These are phyloP conservation scores for Candidula unifasciata DNA, from an alignment of 2,888 invertebrate species.

Conservation along the genomic window DNA sequence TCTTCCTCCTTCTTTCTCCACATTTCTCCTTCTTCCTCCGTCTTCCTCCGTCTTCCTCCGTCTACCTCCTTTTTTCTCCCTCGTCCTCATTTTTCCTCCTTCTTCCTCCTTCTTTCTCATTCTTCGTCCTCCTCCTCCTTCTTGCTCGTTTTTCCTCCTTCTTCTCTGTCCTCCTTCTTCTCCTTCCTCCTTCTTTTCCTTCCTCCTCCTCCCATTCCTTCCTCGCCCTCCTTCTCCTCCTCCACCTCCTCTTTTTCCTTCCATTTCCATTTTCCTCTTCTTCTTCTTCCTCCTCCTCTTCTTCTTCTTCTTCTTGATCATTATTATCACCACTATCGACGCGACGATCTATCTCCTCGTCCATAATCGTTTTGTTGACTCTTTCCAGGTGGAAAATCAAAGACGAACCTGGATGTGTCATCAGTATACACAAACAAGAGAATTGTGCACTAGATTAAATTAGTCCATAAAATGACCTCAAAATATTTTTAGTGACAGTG, in stretches of 20 bases:
- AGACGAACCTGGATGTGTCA: too few relatives aligned
- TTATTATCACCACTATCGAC: too few relatives aligned
- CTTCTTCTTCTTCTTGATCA: slow-evolving; percentile 12
- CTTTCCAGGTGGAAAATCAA: too few relatives aligned
- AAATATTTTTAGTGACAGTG: too few relatives aligned
- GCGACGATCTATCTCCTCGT: too few relatives aligned
- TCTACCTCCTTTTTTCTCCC: neutral
- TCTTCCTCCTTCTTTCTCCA: neutral
- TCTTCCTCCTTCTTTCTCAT: neutral
- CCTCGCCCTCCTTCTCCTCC: neutral
- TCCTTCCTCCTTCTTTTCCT: neutral
- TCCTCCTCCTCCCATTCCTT: neutral
- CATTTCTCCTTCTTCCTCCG: too few relatives aligned
- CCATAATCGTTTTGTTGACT: too few relatives aligned
- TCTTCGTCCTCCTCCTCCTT: neutral
- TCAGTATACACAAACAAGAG: too few relatives aligned
- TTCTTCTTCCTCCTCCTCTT: neutral
- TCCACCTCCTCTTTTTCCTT: neutral
- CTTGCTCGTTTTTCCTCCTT: neutral
- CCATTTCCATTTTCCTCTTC: neutral
- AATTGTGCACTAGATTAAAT: too few relatives aligned
- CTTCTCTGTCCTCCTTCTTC: neutral
- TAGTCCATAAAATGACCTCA: too few relatives aligned
- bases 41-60: neutral
- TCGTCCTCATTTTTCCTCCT: neutral